These are phyloP conservation scores for Acanthaster planci DNA, from an alignment of 35 echinoderm and acorn worm genomes.

Conservation along the genomic window DNA sequence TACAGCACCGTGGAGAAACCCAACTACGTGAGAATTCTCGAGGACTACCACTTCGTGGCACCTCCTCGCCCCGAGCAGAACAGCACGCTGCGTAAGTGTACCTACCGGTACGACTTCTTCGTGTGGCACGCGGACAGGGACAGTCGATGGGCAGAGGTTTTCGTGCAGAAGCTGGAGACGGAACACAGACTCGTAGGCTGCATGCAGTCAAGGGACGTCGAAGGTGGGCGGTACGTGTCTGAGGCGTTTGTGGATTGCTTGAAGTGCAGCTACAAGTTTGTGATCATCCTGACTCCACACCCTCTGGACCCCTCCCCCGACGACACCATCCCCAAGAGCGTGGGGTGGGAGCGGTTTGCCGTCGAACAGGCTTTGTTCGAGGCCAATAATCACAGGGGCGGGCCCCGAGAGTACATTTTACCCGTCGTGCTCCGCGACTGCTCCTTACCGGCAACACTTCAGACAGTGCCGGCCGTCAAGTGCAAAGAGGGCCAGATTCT, in stretches of 20 bases:
- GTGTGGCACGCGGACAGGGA: constrained; percentile 52
- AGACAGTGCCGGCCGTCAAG: not conserved
- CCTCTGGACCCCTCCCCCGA: too few species aligned
- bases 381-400: not conserved
- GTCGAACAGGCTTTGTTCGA: not conserved
- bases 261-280: constrained; percentile 17
- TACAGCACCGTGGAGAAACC: constrained; percentile 29
- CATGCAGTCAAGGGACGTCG: constrained; percentile 47
- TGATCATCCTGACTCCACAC: constrained; percentile 34
- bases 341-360: not conserved
- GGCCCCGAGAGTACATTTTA: not conserved
- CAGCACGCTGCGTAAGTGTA: not conserved
- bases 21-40: constrained; percentile 42
- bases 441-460: not conserved
- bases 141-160: constrained; percentile 58
- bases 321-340: too few species aligned
- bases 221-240: too few species aligned
- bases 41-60: constrained; percentile 50
- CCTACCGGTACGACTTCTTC: constrained; percentile 55
- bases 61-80: not conserved
- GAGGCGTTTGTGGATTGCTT: not conserved
- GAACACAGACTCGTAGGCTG: constrained; percentile 44
- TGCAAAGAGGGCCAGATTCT: constrained; percentile 21
- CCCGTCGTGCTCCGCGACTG: not conserved
- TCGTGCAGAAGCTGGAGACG: constrained; percentile 48